These are phyloP conservation scores for Phoebastria nigripes DNA, from an alignment of 2,797 vertebrate genomes.

Conservation along the genomic window DNA sequence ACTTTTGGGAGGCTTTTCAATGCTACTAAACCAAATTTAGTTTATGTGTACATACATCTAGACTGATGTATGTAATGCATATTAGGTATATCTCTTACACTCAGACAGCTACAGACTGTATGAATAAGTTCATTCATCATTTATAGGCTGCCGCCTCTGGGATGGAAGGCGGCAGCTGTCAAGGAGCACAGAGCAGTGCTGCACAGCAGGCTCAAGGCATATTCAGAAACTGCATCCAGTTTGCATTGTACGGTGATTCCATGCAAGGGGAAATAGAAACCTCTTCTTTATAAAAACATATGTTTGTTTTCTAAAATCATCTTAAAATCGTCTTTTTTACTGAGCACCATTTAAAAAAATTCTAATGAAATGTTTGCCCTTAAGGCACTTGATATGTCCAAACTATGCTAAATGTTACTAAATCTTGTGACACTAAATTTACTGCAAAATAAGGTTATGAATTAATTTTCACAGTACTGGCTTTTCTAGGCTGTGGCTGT, in stretches of 20 bases:
- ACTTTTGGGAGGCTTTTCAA: neutral
- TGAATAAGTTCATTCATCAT: constrained; percentile 43
- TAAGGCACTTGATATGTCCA: neutral
- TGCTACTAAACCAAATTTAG: neutral
- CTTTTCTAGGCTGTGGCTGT: neutral
- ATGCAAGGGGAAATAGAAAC: neutral
- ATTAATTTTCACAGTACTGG: neutral
- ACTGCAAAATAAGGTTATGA: neutral
- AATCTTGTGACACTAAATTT: neutral
- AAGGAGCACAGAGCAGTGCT: neutral
- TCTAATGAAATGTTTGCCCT: neutral
- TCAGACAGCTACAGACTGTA: neutral
- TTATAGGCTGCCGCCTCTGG: neutral
- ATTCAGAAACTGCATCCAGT: neutral
- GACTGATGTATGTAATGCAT: neutral
- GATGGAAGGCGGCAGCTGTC: constrained; percentile 16
- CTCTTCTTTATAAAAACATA: neutral
- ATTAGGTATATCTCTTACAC: neutral
- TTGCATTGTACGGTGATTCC: neutral
- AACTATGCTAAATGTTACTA: neutral
- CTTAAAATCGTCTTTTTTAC: neutral
- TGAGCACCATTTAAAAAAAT: neutral
- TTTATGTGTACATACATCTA: neutral
- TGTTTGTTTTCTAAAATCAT: neutral
- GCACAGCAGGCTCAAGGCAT: neutral